Conservation (phyloP, 2,113 vertebrate genomes). For the Mustelus asterias region DNA sequence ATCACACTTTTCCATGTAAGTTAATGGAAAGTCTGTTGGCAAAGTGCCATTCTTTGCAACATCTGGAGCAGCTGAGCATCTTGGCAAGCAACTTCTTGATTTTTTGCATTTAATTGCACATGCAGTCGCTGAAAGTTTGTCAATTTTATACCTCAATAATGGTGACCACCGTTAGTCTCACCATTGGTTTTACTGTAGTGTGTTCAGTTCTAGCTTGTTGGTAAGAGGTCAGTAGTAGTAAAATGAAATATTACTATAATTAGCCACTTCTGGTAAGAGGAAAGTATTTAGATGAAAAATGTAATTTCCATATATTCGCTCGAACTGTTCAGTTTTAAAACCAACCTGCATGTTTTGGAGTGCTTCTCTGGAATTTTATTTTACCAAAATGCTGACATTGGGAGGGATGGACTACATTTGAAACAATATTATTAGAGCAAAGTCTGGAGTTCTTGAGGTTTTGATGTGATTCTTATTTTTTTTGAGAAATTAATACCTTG, state of each 20-base stretch:
- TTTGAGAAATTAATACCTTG: neutral
- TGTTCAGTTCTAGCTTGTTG: neutral
- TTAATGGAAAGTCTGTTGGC: neutral
- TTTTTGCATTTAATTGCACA: neutral
- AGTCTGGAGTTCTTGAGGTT: neutral
- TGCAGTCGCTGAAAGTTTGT: neutral
- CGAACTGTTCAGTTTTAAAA: neutral
- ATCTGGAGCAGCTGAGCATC: neutral
- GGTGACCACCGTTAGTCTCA: neutral
- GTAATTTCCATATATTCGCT: neutral
- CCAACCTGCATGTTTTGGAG: neutral
- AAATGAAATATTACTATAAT: neutral
- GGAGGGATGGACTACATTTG: neutral
- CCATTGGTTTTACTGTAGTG: neutral
- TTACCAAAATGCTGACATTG: neutral
- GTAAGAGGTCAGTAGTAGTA: neutral
- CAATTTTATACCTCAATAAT: neutral
- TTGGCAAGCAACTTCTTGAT: neutral
- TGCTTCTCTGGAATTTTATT: neutral
- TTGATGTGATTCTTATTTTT: neutral
- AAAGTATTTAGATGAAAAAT: neutral
- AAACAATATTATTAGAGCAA: neutral
- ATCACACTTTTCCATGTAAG: neutral
- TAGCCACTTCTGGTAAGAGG: neutral
- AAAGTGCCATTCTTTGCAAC: neutral